Evolutionary conservation across 1,140 invertebrate genomes (phyloP).

Genomic region (Antheraea pernyi): DNA sequence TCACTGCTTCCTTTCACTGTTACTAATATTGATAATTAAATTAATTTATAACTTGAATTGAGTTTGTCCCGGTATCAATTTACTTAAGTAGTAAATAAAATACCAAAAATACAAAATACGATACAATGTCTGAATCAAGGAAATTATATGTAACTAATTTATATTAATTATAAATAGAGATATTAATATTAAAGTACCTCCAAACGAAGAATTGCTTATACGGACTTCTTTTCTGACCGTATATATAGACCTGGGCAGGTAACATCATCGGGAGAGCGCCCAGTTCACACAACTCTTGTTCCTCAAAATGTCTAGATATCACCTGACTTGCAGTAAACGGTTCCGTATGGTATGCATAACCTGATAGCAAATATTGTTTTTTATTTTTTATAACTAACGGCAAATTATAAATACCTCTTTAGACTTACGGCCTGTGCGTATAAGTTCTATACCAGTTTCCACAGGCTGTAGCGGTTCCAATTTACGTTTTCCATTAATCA

Average conservation of each 20-base stretch:
- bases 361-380: constrained; percentile 22
- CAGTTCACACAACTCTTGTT: constrained; percentile 70
- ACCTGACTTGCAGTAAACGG: constrained; percentile 71
- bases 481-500: constrained; percentile 48
- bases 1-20: too few relatives aligned
- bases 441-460: constrained; percentile 51
- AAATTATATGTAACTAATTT: too few relatives aligned
- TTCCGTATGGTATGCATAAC: constrained; percentile 76
- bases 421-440: constrained; percentile 50
- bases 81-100: too few relatives aligned
- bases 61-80: too few relatives aligned
- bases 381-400: too few relatives aligned
- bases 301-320: constrained; percentile 66
- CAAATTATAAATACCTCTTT: neutral
- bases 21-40: too few relatives aligned
- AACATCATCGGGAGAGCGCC: constrained; percentile 69
- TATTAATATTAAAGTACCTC: constrained; percentile 40
- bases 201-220: constrained; percentile 75
- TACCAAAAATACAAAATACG: too few relatives aligned
- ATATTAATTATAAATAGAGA: too few relatives aligned
- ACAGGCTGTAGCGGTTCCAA: constrained; percentile 43
- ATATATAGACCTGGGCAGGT: constrained; percentile 61
- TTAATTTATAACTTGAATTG: too few relatives aligned
- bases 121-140: too few relatives aligned
- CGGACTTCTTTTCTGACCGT: constrained; percentile 70